phyloP scores from a whole-genome alignment of 2,113 vertebrate species.

The Thymallus thymallus region DNA sequence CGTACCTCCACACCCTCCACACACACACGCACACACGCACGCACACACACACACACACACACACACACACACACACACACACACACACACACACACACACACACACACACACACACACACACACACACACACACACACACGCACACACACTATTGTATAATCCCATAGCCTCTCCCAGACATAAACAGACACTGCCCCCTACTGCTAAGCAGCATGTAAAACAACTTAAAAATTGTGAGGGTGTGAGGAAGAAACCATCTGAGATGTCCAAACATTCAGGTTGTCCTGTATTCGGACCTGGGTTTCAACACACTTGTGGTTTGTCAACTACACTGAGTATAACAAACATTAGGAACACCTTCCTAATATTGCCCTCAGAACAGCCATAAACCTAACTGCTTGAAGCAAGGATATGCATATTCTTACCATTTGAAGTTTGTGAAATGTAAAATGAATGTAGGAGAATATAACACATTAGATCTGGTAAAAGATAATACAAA shows the following conservation, averaged over 20 bases:
- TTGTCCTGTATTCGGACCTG: not conserved
- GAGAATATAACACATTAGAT: too few relatives aligned
- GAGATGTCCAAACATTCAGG: not conserved
- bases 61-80: not conserved
- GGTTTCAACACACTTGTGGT: too few relatives aligned
- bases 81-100: not conserved
- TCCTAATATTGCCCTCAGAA: too few relatives aligned
- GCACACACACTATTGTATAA: not conserved
- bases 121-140: not conserved
- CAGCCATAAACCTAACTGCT: too few relatives aligned
- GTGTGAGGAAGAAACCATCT: not conserved
- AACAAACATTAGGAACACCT: too few relatives aligned
- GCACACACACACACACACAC: not conserved
- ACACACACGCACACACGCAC: not conserved
- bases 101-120: not conserved
- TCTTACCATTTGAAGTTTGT: too few relatives aligned
- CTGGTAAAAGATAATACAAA: too few relatives aligned
- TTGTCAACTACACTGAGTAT: too few relatives aligned
- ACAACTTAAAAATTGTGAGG: not conserved
- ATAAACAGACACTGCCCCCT: conserved; percentile 60
- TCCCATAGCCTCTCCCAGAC: not conserved
- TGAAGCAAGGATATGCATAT: too few relatives aligned
- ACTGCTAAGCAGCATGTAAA: conserved; percentile 24
- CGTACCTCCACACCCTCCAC: not conserved
- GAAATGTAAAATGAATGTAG: too few relatives aligned